phyloP scores from a whole-genome alignment of 2,888 invertebrate genomes.

The Teinopalpus imperialis region DNA sequence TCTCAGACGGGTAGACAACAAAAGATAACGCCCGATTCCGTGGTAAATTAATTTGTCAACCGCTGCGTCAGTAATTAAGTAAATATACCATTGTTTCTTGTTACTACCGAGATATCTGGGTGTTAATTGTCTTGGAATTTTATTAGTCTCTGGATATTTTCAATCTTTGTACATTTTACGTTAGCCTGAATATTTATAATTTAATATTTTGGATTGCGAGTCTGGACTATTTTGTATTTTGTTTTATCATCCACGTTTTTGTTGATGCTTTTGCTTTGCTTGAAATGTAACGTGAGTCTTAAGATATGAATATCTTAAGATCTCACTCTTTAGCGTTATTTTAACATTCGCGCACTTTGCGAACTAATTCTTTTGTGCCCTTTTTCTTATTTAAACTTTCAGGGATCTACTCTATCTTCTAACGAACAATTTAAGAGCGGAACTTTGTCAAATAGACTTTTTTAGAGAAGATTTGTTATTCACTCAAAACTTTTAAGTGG shows the following conservation, averaged over 20 bases:
- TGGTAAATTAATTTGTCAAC: conserved; percentile 77
- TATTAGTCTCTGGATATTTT: conserved; percentile 24
- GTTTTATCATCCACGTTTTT: not conserved
- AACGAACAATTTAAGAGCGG: conserved; percentile 75
- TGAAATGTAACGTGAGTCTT: no score
- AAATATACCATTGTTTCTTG: conserved; percentile 62
- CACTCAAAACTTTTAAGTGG: conserved; percentile 79
- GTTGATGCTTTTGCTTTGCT: no score
- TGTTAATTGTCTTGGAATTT: conserved; percentile 40
- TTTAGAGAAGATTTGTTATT: conserved; percentile 78
- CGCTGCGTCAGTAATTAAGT: conserved; percentile 71
- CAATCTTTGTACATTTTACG: conserved; percentile 12
- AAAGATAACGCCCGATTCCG: conserved; percentile 66
- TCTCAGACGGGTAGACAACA: conserved; percentile 70
- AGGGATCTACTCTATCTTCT: conserved; percentile 63
- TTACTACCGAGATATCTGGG: conserved; percentile 35
- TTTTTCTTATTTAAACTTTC: conserved; percentile 58
- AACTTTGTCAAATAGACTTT: conserved; percentile 75
- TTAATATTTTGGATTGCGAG: conserved; percentile 1
- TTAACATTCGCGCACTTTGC: no score
- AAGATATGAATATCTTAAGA: no score
- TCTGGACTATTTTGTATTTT: not conserved
- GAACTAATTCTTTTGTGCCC: conserved; percentile 54
- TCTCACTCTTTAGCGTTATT: no score
- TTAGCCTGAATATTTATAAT: conserved; percentile 12